A percentile compares a stretch with the other conserved stretches of the same genome.
phyloP scores from a whole-genome alignment of 1,140 invertebrate genomes.

The Arctopsyche grandis region DNA sequence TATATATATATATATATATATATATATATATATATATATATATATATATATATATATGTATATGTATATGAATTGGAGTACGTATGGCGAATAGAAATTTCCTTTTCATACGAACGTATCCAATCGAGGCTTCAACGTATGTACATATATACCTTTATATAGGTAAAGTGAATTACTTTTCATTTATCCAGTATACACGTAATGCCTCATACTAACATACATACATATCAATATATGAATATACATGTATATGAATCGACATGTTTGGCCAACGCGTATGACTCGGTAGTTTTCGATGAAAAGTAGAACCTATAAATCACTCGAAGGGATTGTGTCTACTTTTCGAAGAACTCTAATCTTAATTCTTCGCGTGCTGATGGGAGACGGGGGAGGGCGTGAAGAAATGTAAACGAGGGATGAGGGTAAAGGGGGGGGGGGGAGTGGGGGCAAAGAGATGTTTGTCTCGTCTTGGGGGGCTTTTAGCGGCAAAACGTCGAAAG shows the following conservation, averaged over 20 bases:
- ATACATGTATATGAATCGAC: no score
- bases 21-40: no score
- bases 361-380: background rate
- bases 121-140: background rate
- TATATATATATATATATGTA: no score
- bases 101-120: conserved; percentile 9
- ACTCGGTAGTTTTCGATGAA: background rate
- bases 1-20: no score
- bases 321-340: background rate
- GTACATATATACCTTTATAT: no score
- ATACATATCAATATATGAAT: no score
- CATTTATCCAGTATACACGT: background rate
- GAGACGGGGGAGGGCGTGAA: background rate
- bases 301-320: conserved; percentile 1
- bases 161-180: conserved; percentile 23
- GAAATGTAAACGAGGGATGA: no score
- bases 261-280: no score
- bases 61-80: no score
- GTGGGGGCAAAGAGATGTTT: no score
- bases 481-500: conserved; percentile 3
- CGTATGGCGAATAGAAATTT: background rate
- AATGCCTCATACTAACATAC: background rate
- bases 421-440: no score
- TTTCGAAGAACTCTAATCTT: background rate
- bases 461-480: conserved; percentile 11